Base-by-base conservation (phyloP, 2,888 invertebrate species). In the Pinctada fucata region DNA sequence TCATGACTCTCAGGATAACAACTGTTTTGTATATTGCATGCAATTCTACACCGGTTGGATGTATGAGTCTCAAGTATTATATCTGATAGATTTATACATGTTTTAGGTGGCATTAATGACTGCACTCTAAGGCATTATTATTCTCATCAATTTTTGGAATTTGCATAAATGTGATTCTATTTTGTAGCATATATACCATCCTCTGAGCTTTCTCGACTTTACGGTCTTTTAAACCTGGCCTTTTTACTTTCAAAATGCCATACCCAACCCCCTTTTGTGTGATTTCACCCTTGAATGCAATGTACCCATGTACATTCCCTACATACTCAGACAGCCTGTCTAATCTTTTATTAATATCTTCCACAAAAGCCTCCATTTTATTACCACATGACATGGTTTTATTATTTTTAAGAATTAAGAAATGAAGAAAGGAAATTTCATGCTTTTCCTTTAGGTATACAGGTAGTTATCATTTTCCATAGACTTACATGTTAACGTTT, bases 1-100 rank as follows among this genome's bases (percentile, higher is more conserved):
- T 31, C 31, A 31, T 31, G 31, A 31, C 31, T 31, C n/a, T n/a
- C n/a, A n/a, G n/a, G n/a, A n/a, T n/a, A n/a, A 65, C 65, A 65
- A n/a, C n/a, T 31, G 4, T 49, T 49, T 4, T 68, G 3, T 10
- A 48, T 45, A 3, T 68, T 3, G 13, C 47, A 68, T 10, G 3
- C 3, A 68, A 68, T 68, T 45, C 68, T 6, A 6, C 13, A 45
- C 13, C 48, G 68, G 47, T 68, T 68, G 8, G n/a, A 48, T 5
- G 10, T 16, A 68, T 68, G 68, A 5, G 4, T 68, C 47, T 68
- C 68, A 10, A 68, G 48, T 48, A 68, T n/a, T 3, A 68, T n/a
- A n/a, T 68, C 48, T n/a, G 6, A 4, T 45, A 2, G 8, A 68
- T 31, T 68, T 45, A 68, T n/a, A 45, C 68, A 68, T n/a, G 5